Percentiles rank a stretch among this genome's conserved stretches.
Conservation (phyloP, 2,113 vertebrate species). For the Nettapus auritus region DNA sequence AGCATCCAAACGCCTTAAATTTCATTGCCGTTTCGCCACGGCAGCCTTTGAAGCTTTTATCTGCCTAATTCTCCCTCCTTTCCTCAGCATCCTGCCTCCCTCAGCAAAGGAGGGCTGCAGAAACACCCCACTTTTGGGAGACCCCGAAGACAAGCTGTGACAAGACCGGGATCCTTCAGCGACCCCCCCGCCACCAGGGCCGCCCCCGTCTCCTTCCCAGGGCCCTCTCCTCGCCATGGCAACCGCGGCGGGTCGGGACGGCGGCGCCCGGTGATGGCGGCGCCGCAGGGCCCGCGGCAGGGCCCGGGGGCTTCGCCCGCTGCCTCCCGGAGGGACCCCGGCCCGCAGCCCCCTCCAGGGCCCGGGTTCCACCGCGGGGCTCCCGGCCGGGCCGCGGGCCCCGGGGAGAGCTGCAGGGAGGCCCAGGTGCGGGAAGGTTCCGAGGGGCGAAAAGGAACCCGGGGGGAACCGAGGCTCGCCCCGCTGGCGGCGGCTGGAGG, state of each 20-base stretch:
- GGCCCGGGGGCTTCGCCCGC: too few relatives aligned
- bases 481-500: not conserved
- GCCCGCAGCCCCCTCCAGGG: not conserved
- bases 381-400: constrained; percentile 6
- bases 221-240: not conserved
- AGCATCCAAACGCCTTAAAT: not conserved
- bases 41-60: fast-evolving
- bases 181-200: fast-evolving
- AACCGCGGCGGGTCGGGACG: not conserved
- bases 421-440: too few relatives aligned
- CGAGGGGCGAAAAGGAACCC: not conserved
- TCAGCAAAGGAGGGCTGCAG: fast-evolving
- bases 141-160: fast-evolving
- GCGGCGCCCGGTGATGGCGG: not conserved
- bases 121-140: fast-evolving
- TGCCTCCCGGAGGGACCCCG: too few relatives aligned
- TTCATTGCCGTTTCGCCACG: not conserved
- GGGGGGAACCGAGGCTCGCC: not conserved
- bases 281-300: not conserved
- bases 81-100: fast-evolving
- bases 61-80: not conserved
- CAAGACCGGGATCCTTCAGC: fast-evolving
- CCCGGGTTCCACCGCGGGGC: not conserved
- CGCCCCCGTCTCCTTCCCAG: too few relatives aligned
- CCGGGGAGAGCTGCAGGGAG: constrained; percentile 47